These are phyloP conservation scores for Deilephila porcellus DNA, from an alignment of 2,888 invertebrate genomes.

Conservation along the genomic window DNA sequence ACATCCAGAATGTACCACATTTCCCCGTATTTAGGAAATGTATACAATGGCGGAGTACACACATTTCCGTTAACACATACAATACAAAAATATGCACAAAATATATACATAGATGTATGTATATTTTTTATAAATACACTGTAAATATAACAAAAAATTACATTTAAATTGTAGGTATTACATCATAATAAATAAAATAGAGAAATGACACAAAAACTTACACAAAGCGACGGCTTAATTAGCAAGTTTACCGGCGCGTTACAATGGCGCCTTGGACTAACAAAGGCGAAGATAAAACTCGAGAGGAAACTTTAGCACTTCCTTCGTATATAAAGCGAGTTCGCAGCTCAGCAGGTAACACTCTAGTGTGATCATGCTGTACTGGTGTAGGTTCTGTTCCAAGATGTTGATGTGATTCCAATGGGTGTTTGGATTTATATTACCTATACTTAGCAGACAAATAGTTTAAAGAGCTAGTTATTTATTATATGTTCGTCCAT, in stretches of 20 bases:
- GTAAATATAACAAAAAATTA: neutral
- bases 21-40: no score
- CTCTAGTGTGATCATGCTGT: neutral
- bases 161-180: neutral
- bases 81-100: no score
- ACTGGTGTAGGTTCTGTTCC: neutral
- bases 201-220: neutral
- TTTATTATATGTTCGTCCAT: no score
- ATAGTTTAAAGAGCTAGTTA: no score
- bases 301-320: neutral
- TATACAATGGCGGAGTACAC: no score
- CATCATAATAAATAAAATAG: neutral
- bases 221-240: slow-evolving; percentile 11
- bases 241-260: neutral
- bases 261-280: slow-evolving; percentile 17
- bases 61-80: no score
- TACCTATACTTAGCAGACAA: neutral
- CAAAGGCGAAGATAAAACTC: slow-evolving; percentile 2
- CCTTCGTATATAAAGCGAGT: neutral
- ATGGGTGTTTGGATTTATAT: no score
- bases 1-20: no score
- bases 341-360: neutral
- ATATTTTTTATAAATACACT: neutral
- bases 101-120: no score
- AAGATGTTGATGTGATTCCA: neutral